Conservation (phyloP, 2,888 invertebrate species). For the Troilus luridus region DNA sequence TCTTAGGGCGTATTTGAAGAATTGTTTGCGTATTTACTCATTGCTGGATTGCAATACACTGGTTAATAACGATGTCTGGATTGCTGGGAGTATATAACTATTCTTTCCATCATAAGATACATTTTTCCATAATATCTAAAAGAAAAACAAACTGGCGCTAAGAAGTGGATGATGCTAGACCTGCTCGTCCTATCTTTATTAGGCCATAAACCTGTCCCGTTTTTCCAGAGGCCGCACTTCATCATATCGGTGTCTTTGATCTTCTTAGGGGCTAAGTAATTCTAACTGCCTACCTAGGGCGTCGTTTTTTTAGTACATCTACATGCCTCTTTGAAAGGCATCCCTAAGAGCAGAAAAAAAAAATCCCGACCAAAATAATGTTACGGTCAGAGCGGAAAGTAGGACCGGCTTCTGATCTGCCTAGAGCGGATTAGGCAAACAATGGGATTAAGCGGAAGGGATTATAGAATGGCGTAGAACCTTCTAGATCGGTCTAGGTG, state of each 20-base stretch:
- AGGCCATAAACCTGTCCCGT: slow-evolving; percentile 18
- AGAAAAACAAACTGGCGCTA: neutral
- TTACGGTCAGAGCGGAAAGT: too few relatives aligned
- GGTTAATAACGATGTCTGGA: neutral
- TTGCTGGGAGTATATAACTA: neutral
- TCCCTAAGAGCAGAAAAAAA: neutral
- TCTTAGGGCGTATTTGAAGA: too few relatives aligned
- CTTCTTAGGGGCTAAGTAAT: neutral
- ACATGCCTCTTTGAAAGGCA: neutral
- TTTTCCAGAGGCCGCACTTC: neutral
- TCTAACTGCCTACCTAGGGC: slow-evolving; percentile 26
- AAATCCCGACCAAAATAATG: neutral
- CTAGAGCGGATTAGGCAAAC: too few relatives aligned
- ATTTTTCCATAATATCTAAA: neutral
- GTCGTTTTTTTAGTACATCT: neutral
- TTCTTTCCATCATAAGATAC: neutral
- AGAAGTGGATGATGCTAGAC: neutral
- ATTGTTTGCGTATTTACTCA: neutral
- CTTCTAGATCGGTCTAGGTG: too few relatives aligned
- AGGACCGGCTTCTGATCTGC: too few relatives aligned
- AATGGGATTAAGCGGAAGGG: too few relatives aligned
- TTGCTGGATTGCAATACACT: neutral
- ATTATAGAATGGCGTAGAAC: too few relatives aligned
- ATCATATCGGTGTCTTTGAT: slow-evolving; percentile 37
- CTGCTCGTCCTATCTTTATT: neutral